A percentile compares a stretch with the other conserved stretches of the same genome.
Conservation (phyloP, 2,113 vertebrate genomes). For the Isurus oxyrinchus region DNA sequence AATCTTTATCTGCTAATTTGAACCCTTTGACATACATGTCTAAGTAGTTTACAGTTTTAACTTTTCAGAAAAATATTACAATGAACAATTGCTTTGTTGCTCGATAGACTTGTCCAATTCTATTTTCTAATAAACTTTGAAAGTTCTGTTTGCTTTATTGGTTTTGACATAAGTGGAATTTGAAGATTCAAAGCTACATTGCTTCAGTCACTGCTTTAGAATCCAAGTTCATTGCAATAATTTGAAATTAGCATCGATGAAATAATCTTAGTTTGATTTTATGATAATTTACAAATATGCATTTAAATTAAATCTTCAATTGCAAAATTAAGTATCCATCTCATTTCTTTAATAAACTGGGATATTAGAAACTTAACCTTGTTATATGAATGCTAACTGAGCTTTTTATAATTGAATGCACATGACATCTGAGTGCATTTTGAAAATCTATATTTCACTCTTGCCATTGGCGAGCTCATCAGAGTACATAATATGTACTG, state of each 20-base stretch:
- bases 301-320: not conserved
- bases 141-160: not conserved
- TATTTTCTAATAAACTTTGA: not conserved
- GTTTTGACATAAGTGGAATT: not conserved
- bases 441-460: not conserved
- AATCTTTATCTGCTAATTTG: not conserved
- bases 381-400: not conserved
- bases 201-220: not conserved
- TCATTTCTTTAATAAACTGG: not conserved
- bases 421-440: not conserved
- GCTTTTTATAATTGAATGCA: not conserved
- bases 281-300: not conserved
- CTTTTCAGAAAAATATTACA: not conserved
- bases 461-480: not conserved
- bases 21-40: not conserved
- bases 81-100: not conserved
- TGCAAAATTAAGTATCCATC: not conserved
- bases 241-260: not conserved
- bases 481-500: not conserved
- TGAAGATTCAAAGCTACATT: not conserved
- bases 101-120: not conserved
- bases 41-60: not conserved
- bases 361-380: not conserved
- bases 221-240: not conserved
- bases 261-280: not conserved